Base-by-base conservation (phyloP, 2,888 invertebrate genomes). In the Gisinianus flammeolus region DNA sequence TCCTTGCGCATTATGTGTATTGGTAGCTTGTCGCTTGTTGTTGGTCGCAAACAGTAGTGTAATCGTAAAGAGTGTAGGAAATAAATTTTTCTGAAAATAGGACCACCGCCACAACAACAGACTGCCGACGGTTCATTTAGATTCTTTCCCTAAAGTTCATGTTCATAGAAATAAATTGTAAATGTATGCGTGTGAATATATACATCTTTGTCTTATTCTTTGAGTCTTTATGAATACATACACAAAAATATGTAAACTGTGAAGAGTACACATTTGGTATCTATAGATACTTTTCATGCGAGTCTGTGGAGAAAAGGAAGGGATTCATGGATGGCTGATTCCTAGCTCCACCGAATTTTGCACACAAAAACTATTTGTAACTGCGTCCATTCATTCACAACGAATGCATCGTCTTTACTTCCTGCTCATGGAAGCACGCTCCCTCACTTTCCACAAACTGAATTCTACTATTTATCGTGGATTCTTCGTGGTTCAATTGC, bases 51-150 rank as follows among this genome's bases (percentile, higher is more conserved):
- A 62, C 26, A 24, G 8, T 12, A 62, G 26, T 62, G 62, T 22
- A 26, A 54, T 28, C 28, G 26, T 44, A 10, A 64, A 28, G 26
- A 26, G 64, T 26, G 28, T 35, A 33, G 73, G 56, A 62, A 73
- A 73, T 73, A 73, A 19, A 72, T 73, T 52, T 73, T 62, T 73
- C 62, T 73, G 35, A 73, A 62, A 62, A 74, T 67, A 74, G 74
- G 74, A 74, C 74, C 74, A 71, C 33, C 74, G 12, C 2, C 8
- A 71, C 30, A 26, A 74, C 44, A 66, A 74, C 58, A 72, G 33
- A 72, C 67, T 74, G 66, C 74, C 74, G 74, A 74, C 74, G 74
- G 52, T 64, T 74, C 74, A 74, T 74, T 74, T 74, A 74, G 74
- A 74, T 74, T 74, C 74, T 74, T 74, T 64, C 33, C 52, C 52